These are phyloP conservation scores for Idris sp. DNA, from an alignment of 1,140 invertebrate genomes.

Conservation along the genomic window DNA sequence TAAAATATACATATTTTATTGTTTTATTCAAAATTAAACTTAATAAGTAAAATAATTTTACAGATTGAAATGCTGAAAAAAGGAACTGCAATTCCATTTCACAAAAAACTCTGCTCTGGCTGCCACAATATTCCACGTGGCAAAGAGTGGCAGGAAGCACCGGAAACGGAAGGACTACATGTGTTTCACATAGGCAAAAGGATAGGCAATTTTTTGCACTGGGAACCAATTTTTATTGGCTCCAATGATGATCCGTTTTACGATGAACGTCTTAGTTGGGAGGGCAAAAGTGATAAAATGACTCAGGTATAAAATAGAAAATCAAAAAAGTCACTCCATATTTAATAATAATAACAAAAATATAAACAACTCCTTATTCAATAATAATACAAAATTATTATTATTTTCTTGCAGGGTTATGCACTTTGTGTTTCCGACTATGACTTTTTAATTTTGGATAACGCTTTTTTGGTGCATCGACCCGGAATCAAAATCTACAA, in stretches of 20 bases:
- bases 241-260: constrained; percentile 92
- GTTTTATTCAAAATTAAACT: neutral
- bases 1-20: neutral
- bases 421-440: constrained; percentile 91
- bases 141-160: constrained; percentile 88
- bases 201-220: constrained; percentile 87
- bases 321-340: too few species aligned
- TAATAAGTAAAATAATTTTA: constrained; percentile 22
- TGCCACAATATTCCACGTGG: constrained; percentile 93
- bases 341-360: too few species aligned
- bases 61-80: constrained; percentile 85
- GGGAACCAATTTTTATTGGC: constrained; percentile 94
- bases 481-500: constrained; percentile 90
- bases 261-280: constrained; percentile 92
- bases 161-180: constrained; percentile 84
- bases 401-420: constrained; percentile 86
- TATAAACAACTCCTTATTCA: too few species aligned
- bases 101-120: constrained; percentile 91
- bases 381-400: neutral
- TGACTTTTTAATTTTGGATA: constrained; percentile 93
- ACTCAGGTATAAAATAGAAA: constrained; percentile 90
- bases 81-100: constrained; percentile 91
- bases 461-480: constrained; percentile 92
- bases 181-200: constrained; percentile 92
- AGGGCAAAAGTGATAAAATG: constrained; percentile 95